phyloP scores from a whole-genome alignment of 2,113 vertebrate genomes.

The Chionodraco myersi region DNA sequence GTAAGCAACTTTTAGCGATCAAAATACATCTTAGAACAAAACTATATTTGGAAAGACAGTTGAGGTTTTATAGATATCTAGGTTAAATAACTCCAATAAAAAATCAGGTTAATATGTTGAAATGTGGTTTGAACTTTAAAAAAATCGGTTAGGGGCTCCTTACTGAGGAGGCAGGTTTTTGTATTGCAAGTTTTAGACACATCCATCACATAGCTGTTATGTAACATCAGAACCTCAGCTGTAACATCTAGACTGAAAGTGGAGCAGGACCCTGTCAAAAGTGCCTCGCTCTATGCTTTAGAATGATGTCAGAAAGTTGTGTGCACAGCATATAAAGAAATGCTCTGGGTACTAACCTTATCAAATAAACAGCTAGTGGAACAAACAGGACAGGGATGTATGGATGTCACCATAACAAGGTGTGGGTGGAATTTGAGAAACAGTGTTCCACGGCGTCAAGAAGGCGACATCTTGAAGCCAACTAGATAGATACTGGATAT shows the following conservation, averaged over 20 bases:
- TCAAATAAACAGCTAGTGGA: constrained; percentile 46
- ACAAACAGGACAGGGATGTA: constrained; percentile 44
- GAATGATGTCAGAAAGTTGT: constrained; percentile 41
- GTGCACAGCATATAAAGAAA: background rate
- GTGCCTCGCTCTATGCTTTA: background rate
- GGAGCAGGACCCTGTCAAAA: constrained; percentile 46
- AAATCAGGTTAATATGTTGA: background rate
- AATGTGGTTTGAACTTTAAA: background rate
- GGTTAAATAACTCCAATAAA: background rate
- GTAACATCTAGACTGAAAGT: constrained; percentile 33
- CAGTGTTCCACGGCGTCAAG: constrained; percentile 30
- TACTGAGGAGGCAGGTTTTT: background rate
- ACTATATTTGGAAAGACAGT: background rate
- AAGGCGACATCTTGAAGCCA: constrained; percentile 46
- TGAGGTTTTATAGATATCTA: background rate
- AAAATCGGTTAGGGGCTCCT: constrained; percentile 14
- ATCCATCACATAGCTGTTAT: constrained; percentile 31
- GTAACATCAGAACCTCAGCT: constrained; percentile 39
- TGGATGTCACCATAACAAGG: constrained; percentile 39
- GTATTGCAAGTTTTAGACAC: constrained; percentile 39
- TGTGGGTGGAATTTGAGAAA: constrained; percentile 44
- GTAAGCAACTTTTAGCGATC: background rate
- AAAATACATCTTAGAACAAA: background rate
- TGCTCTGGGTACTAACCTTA: constrained; percentile 46
- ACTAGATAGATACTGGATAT: constrained; percentile 36